Conservation (phyloP, 2,888 invertebrate genomes). For the Phragmatobia fuliginosa region DNA sequence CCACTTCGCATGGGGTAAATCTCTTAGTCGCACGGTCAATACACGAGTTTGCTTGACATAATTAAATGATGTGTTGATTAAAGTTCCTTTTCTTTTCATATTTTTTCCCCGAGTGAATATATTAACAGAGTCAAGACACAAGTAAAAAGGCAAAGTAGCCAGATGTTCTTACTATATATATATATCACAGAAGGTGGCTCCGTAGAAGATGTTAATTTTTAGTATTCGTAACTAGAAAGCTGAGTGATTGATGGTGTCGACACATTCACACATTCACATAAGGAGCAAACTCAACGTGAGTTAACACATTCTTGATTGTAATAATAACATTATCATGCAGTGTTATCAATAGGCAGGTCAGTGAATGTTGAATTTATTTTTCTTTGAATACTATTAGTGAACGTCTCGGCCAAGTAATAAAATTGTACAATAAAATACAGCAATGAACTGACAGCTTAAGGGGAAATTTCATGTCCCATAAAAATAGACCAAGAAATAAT, state of each 20-base stretch:
- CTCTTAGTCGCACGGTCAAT: neutral
- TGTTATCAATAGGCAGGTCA: neutral
- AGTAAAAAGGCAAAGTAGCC: neutral
- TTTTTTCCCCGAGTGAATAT: neutral
- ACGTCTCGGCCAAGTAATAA: neutral
- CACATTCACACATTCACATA: neutral
- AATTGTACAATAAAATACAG: slow-evolving; percentile 7
- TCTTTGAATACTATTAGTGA: neutral
- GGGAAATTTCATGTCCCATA: slow-evolving; percentile 67
- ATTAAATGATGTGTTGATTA: neutral
- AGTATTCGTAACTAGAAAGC: neutral
- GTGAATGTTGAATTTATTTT: neutral
- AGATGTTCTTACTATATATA: too few species aligned
- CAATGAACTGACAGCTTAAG: slow-evolving; percentile 42
- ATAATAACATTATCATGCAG: neutral
- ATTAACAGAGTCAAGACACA: neutral
- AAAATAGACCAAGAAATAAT: slow-evolving; percentile 72
- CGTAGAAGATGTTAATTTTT: neutral
- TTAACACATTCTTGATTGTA: neutral
- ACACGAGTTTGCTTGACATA: neutral
- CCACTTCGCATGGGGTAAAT: too few species aligned
- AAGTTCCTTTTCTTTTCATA: neutral
- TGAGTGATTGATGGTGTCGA: too few species aligned
- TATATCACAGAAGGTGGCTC: neutral
- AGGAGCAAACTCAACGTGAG: neutral